Evolutionary conservation across 2,797 vertebrate genomes (phyloP).

Genomic region (Sebastiscus tertius): DNA sequence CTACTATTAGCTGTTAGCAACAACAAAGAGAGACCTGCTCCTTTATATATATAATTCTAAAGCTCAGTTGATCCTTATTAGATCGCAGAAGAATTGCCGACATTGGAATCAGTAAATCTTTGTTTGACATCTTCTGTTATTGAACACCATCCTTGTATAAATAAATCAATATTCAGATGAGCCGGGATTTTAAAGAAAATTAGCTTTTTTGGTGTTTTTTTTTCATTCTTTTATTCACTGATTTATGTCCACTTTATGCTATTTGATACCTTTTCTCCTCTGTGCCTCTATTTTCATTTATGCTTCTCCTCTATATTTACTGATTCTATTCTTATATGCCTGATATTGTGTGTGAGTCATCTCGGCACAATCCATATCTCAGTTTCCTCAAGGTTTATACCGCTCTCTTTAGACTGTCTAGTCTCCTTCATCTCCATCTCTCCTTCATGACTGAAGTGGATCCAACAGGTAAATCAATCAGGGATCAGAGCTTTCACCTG

Average conservation of each 20-base stretch:
- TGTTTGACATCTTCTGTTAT: not conserved
- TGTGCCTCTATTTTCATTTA: not conserved
- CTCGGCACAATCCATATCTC: not conserved
- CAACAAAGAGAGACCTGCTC: not conserved
- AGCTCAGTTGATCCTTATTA: not conserved
- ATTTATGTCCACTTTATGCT: not conserved
- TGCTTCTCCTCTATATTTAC: not conserved
- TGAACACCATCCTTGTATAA: not conserved
- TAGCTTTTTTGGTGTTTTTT: not conserved
- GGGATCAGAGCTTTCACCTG: conserved; percentile 60
- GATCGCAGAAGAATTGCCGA: not conserved
- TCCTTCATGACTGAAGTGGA: conserved; percentile 43
- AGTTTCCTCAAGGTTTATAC: conserved; percentile 23
- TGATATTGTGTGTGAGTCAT: conserved; percentile 2
- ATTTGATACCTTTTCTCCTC: not conserved
- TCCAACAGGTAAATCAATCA: conserved; percentile 64
- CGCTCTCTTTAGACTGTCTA: not conserved
- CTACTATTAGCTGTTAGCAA: not conserved
- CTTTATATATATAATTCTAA: not conserved
- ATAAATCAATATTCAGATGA: conserved; percentile 19
- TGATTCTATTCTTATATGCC: not conserved
- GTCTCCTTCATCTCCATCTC: conserved; percentile 42
- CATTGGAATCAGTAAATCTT: not conserved
- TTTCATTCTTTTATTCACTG: not conserved
- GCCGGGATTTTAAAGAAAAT: not conserved